Evolutionary conservation across 2,888 invertebrate species (phyloP).

Genomic region (Adela reaumurella): DNA sequence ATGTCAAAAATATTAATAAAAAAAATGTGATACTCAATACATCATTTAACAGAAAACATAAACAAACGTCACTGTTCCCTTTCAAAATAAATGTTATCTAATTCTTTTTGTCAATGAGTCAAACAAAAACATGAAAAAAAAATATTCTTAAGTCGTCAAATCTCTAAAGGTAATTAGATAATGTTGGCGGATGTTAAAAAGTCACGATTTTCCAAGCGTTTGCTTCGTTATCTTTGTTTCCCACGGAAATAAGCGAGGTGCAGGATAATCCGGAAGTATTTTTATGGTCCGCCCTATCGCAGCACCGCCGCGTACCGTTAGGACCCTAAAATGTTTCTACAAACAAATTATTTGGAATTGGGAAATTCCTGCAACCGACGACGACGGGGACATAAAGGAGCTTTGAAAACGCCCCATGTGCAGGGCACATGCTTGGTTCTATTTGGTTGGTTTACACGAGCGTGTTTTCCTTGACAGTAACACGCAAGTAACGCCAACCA

Average conservation of each 20-base stretch:
- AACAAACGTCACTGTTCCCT: no score
- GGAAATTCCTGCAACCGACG: constrained; percentile 1
- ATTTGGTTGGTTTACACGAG: not conserved
- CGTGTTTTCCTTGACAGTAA: no score
- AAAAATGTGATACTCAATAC: not conserved
- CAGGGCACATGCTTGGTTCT: not conserved
- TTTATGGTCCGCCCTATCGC: constrained; percentile 5
- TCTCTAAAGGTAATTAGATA: no score
- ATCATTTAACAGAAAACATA: no score
- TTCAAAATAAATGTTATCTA: no score
- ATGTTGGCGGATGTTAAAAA: no score
- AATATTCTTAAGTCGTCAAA: no score
- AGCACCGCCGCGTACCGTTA: not conserved
- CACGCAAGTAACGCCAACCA: no score
- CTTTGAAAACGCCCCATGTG: not conserved
- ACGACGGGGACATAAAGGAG: not conserved
- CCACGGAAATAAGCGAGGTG: constrained; percentile 5
- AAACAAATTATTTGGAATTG: not conserved
- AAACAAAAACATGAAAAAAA: no score
- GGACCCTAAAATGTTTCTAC: not conserved
- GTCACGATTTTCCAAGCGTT: not conserved
- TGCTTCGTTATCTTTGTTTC: not conserved
- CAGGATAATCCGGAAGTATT: constrained; percentile 5
- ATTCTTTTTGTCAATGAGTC: no score
- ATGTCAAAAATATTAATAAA: not conserved